Percentiles rank a stretch among this genome's conserved stretches.
These are phyloP conservation scores for Muscicapa comitata DNA, from an alignment of 2,797 vertebrate species.

Conservation along the genomic window DNA sequence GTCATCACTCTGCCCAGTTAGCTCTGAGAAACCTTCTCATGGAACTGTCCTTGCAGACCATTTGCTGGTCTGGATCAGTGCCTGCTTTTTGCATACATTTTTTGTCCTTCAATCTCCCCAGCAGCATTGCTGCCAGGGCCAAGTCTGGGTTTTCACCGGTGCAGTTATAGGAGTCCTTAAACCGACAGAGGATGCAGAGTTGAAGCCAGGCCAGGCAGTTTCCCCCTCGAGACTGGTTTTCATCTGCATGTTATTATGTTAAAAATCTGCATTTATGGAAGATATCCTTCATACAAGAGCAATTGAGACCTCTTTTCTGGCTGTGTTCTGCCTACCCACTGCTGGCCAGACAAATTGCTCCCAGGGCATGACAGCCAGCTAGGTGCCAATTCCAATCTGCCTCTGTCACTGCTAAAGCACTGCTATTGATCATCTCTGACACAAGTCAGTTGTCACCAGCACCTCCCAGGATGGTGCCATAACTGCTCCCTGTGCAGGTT, in stretches of 20 bases:
- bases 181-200: background rate
- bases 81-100: background rate
- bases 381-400: background rate
- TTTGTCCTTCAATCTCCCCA: background rate
- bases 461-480: background rate
- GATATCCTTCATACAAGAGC: background rate
- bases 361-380: background rate
- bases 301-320: background rate
- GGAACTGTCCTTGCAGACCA: background rate
- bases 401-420: background rate
- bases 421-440: background rate
- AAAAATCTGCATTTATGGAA: background rate
- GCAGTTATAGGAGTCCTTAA: background rate
- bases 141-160: background rate
- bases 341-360: background rate
- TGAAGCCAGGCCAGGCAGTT: background rate
- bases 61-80: background rate
- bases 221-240: background rate
- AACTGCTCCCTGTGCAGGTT: rapidly evolving
- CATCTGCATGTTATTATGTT: background rate
- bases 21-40: background rate
- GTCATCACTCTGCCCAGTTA: background rate
- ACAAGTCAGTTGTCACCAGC: background rate
- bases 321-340: background rate
- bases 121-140: background rate